Evolutionary conservation across 2,113 vertebrate genomes (phyloP), one percentile per base, ranked within the genome.

Genomic region (Elgaria multicarinata): DNA sequence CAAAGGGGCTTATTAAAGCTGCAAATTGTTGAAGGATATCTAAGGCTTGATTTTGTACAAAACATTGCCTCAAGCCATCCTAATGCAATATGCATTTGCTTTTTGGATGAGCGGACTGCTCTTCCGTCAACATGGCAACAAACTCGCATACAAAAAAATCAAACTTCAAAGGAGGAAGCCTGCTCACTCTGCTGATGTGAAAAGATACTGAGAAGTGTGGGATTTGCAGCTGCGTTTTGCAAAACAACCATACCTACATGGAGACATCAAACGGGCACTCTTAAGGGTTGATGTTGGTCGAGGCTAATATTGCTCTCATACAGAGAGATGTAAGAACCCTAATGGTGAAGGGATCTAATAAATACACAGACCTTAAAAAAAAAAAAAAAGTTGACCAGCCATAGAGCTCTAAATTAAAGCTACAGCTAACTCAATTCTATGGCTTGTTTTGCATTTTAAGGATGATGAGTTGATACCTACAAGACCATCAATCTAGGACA

Each of bases 31-130:
- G 84, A 92, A 93, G 93, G 93, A 93, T 95, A 93, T 95, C 91
- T 93, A 94, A 93, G 93, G 91, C 84, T 95, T 93, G 95, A 92
- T 96, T 94, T 92, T 87, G 44, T 78, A 92, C 93, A 84, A 94
- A 96, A 94, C 93, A 91, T 84, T 90, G 95, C 94, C 94, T 96
- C 84, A 50, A 96, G 95, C 95, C 44, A 92, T 93, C 93, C 93
- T 95, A 95, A 95, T 96, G 95, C 92, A 95, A 93, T 95, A 96
- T 95, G 95, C 93, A 96, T 96, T 93, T 75, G 36, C 76, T 95
- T 94, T 95, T 92, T 84, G 33, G 89, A 93, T 93, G 93, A 96
- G 91, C 93, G 93, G 88, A 92, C 94, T 93, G 93, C 91, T 95
- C 88, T 95, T 94, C 85, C 87, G 88, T 90, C 94, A 93, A 93